Base-by-base conservation (phyloP, 1,140 invertebrate genomes). In the Atta texana region DNA sequence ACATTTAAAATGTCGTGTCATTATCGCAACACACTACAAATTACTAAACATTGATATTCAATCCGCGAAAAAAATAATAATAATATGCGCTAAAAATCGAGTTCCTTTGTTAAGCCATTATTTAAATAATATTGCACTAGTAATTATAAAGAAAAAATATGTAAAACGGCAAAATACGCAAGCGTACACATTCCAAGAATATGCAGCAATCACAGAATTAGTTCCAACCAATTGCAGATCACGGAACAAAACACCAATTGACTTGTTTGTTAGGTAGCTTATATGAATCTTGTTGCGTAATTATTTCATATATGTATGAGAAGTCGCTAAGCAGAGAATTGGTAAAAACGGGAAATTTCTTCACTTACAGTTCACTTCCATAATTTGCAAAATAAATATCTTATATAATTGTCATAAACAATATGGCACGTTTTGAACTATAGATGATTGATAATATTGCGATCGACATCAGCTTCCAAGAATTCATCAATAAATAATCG, bases 301-400 rank as follows among this genome's bases (percentile, higher is more conserved):
- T 91, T 82, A 87, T 78, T 89, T 90, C 85, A 75, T 87, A 87
- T 80, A 85, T 86, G 87, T 80, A 78, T 86, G 84, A 24, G 24
- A 24, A 24, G 44, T 78, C 85, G 80, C 68, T 69, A 84, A 88
- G 85, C 90, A 90, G 76, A 85, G 88, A 87, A 44, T 75, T 72
- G 77, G 87, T 78, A 61, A 68, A 82, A 90, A 85, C 39, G 39
- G 21, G 14, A 85, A 51, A 69, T 14, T 55, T 51, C 21, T 71
- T 16, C 24, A 8, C 10, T 51, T 55, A 24, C 61, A 53, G 34
- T 63, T 24, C 24, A 24, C 24, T 24, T 21, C 63, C n/a, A 57
- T 16, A 77, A n/a, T 31, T 55, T 31, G 3, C n/a, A n/a, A 81
- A 55, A 69, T 10, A 44, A 64, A 64, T 49, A 31, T 80, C 24